Evolutionary conservation across 2,888 invertebrate species (phyloP), one percentile per base, ranked within the genome.

Genomic region (Athalia circularis): DNA sequence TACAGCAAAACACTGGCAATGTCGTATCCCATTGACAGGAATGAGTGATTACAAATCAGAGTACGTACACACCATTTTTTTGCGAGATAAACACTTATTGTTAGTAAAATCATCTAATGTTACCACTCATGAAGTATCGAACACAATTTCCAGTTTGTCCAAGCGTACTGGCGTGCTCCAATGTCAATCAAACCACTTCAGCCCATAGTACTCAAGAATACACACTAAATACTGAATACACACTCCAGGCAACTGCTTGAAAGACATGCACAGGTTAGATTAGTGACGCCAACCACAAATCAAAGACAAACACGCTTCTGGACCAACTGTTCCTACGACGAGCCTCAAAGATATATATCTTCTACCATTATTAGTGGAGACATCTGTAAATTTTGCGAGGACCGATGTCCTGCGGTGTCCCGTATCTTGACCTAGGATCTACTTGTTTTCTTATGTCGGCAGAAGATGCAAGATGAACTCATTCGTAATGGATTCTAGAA

Each of bases 361-460:
- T 72, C 59, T 59, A 29, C 1, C 29, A 29, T 59, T 47, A 72
- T 72, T 72, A 72, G 59, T 59, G 11, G 52, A 13, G 72, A 72
- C 72, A 72, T 72, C 72, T 72, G 72, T 72, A 72, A 59, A 47
- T 59, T 59, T 59, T 72, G 59, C 72, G n/a, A 59, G 59, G 72
- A 72, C 72, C 45, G 72, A 72, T 9, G 72, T 70, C 72, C 72
- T 72, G 72, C 59, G 72, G 72, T 59, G 59, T 59, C 13, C 47
- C 13, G 57, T 59, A 72, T 72, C 72, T 57, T 47, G 59, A 59
- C 45, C 6, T 72, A 59, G 59, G 47, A 72, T 72, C 72, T 43
- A 47, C 72, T 47, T 47, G 59, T 72, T 52, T 72, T 57, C 72
- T 48, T 29, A 72, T 47, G 72, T 72, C 72, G 59, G 59, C 47